A percentile compares a stretch with the other conserved stretches of the same genome.
Evolutionary conservation across 2,888 invertebrate genomes (phyloP).

Genomic region (Lingula anatina): DNA sequence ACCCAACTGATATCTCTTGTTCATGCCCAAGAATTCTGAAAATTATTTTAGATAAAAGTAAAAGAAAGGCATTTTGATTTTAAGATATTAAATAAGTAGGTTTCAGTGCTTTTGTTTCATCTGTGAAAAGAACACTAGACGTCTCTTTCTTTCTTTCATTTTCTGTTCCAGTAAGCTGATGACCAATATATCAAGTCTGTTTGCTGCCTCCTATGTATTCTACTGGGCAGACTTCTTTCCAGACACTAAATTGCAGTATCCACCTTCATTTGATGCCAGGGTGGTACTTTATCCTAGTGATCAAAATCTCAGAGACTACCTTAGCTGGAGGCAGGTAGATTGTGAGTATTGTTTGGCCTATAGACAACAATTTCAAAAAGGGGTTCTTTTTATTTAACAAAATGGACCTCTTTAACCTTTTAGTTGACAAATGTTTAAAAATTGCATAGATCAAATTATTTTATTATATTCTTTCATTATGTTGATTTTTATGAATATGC

Average conservation of each 20-base stretch:
- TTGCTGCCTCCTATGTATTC: constrained; percentile 81
- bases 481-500: no score
- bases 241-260: constrained; percentile 65
- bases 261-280: constrained; percentile 91
- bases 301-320: constrained; percentile 64
- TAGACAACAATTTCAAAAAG: background rate
- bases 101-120: no score
- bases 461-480: no score
- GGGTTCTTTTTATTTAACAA: background rate
- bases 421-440: background rate
- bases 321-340: constrained; percentile 52
- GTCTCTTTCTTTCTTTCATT: no score
- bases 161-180: constrained; percentile 65
- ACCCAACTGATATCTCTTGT: no score
- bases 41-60: no score
- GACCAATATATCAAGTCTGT: constrained; percentile 81
- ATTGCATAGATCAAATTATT: background rate
- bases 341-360: constrained; percentile 27
- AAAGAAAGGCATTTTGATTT: no score
- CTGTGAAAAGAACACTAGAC: no score
- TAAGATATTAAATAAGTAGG: no score
- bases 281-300: constrained; percentile 83
- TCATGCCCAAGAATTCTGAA: no score
- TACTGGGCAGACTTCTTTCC: constrained; percentile 80
- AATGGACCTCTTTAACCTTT: background rate